Evolutionary conservation across 2,113 vertebrate species (phyloP).

Genomic region (Melanerpes aurifrons): DNA sequence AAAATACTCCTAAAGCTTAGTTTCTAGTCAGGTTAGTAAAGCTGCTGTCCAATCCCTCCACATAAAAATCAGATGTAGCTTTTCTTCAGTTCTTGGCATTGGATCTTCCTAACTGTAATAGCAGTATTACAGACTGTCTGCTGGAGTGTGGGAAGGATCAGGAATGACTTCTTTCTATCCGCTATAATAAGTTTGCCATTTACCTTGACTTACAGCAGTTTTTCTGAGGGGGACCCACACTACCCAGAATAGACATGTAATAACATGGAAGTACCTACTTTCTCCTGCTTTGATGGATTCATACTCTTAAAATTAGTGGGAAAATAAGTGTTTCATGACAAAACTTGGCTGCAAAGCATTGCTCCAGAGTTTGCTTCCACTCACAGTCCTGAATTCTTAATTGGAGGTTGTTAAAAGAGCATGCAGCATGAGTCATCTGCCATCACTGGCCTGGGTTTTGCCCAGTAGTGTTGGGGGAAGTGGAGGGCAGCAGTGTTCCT

Average conservation of each 20-base stretch:
- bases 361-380: not conserved
- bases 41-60: not conserved
- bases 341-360: not conserved
- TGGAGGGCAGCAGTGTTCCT: not conserved
- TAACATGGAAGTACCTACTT: not conserved
- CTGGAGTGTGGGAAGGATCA: not conserved
- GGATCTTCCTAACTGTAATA: not conserved
- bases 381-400: too few relatives aligned
- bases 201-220: not conserved
- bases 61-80: not conserved
- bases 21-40: not conserved
- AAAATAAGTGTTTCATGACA: too few relatives aligned
- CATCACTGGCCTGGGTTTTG: not conserved
- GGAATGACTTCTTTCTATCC: not conserved
- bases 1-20: not conserved
- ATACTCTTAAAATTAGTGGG: not conserved
- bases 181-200: not conserved
- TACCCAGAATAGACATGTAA: not conserved
- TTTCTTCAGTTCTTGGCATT: not conserved
- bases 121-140: not conserved
- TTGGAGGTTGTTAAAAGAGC: not conserved
- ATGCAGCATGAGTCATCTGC: rapidly evolving
- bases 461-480: rapidly evolving
- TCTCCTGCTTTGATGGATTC: not conserved
- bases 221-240: not conserved